Evolutionary conservation across 2,113 vertebrate species (phyloP), one percentile per base, ranked within the genome.

Genomic region (Agelaius tricolor): DNA sequence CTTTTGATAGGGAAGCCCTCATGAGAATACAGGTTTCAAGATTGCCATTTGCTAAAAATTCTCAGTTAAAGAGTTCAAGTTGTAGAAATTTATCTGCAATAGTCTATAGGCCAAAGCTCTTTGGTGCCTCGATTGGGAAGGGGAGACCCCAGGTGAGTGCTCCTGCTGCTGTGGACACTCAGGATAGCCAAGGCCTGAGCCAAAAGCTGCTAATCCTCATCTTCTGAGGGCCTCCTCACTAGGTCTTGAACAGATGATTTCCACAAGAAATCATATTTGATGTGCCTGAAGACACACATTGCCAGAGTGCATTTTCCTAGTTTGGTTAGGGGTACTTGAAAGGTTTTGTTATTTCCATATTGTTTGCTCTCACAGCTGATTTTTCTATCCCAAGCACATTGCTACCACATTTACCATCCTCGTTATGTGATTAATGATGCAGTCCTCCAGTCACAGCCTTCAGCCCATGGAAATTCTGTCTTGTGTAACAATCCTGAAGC

Each of bases 341-440:
- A 24, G 21, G 12, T 43, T 86, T 68, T 58, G 2, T 52, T 55
- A 24, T 52, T 91, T 86, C 49, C 0, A 0, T 59, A 13, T 15
- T 19, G 11, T 82, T 90, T 49, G 31, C 13, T 67, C n/a, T 47
- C 62, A 21, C 47, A 43, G 21, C 5, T 12, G 7, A 14, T n/a
- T 79, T 80, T 73, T 79, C 75, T 79, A 35, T 24, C 18, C 33
- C 63, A 57, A 28, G 11, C 1, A 20, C 35, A 17, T 52, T 0
- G 0, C 33, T 77, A 43, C 24, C 67, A 49, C 54, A 22, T 80
- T 76, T 68, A 14, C 47, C 31, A 41, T 57, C 35, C 47, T 57
- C 0, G 0, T 79, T 65, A 55, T 3, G 13, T 57, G 59, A 65
- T 0, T 31, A 31, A 78, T 63, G 47, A 43, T n/a, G 33, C 10